These are phyloP conservation scores for Microcaecilia unicolor DNA, from an alignment of 2,797 vertebrate species.

Conservation along the genomic window DNA sequence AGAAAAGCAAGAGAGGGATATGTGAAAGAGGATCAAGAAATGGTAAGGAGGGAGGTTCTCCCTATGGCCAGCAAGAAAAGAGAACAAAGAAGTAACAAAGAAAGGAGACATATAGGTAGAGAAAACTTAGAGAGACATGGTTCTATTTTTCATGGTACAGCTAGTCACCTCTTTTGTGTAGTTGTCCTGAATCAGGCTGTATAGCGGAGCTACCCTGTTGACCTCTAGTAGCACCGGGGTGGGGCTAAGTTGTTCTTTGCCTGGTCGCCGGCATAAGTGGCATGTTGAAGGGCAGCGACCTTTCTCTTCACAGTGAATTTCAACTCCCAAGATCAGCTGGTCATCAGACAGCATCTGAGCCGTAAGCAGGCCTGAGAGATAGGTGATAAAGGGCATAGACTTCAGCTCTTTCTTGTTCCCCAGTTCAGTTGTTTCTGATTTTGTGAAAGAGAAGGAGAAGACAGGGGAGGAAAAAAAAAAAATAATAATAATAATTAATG, in stretches of 20 bases:
- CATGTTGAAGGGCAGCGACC: slow-evolving; percentile 86
- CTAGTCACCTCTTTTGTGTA: slow-evolving; percentile 85
- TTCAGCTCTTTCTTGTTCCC: slow-evolving; percentile 82
- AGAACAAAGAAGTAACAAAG: fast-evolving
- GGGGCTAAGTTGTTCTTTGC: slow-evolving; percentile 79
- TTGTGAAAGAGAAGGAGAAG: background rate
- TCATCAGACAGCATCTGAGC: slow-evolving; percentile 92
- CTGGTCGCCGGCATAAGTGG: slow-evolving; percentile 80
- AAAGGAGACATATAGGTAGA: background rate
- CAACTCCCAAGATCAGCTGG: slow-evolving; percentile 78
- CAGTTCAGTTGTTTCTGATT: slow-evolving; percentile 84
- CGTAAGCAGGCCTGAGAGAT: slow-evolving; percentile 82
- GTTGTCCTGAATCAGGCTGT: slow-evolving; percentile 88
- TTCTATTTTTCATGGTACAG: no score
- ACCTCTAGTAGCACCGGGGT: slow-evolving; percentile 86
- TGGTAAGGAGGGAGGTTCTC: background rate
- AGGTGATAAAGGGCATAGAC: slow-evolving; percentile 92
- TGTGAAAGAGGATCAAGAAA: background rate
- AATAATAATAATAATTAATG: no score
- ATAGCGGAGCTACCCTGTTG: slow-evolving; percentile 81
- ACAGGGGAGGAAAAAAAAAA: no score
- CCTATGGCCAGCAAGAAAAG: fast-evolving
- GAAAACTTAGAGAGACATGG: background rate
- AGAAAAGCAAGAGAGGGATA: background rate
- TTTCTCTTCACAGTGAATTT: slow-evolving; percentile 91